Evolutionary conservation across 2,888 invertebrate genomes (phyloP), one percentile per base, ranked within the genome.

Genomic region (Osedax fenrisi): DNA sequence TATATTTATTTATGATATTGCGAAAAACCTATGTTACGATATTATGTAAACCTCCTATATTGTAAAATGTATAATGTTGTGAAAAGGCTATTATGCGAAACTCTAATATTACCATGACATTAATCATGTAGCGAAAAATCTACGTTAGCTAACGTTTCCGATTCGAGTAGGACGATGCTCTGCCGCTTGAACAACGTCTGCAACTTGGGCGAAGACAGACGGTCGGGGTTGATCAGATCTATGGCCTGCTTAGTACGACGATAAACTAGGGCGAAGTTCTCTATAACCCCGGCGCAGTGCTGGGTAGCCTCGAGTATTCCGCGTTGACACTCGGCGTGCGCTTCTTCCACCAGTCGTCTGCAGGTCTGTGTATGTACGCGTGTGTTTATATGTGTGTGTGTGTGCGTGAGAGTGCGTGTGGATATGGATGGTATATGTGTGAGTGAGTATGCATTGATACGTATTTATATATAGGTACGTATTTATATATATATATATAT

Each of bases 161-260:
- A n/a, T n/a, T n/a, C n/a, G n/a, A n/a, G n/a, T n/a, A 41, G 10
- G 10, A 41, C 41, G 41, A 41, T 41, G 25, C 62, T 73, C 73
- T 73, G 73, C 68, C 76, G 21, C 27, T 76, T 76, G 69, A 72
- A 76, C 24, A 76, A 69, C 23, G 56, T 71, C 22, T 75, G 73
- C 24, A 76, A 73, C 23, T 75, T 77, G 59, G 78, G 76, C 1
- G 26, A 24, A n/a, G 76, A 76, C 78, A 77, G 78, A 13, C 73
- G 71, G 26, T 78, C 79, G 1, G 79, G 79, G 72, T 79, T 79
- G 24, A 79, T 78, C 24, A 67, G 27, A 68, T 79, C 78, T 2
- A 79, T 77, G 3, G 79, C 77, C 64, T 74, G 75, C 61, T 76
- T 72, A 21, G 78, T 78, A 17, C 77, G 77, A 67, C 76, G 76